Evolutionary conservation across 2,113 vertebrate species (phyloP).

Genomic region (Carlito syrichta): DNA sequence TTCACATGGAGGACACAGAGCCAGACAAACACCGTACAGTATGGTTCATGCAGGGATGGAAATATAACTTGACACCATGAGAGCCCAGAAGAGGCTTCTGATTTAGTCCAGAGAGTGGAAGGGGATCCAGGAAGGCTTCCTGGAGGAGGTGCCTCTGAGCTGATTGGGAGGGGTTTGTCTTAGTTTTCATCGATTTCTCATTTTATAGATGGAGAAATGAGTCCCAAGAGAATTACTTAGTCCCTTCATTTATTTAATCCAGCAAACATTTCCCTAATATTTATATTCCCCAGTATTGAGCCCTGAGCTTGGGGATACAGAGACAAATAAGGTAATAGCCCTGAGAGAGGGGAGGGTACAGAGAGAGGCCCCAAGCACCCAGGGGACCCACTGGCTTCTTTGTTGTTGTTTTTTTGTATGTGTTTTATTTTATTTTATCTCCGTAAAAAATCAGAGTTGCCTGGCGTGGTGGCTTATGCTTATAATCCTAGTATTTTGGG

Average conservation of each 20-base stretch:
- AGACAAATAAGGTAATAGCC: neutral
- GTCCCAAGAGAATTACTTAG: neutral
- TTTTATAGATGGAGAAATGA: neutral
- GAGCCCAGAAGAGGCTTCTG: neutral
- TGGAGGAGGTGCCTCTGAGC: neutral
- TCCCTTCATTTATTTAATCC: neutral
- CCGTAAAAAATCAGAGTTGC: neutral
- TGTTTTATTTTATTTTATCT: neutral
- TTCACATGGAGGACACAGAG: neutral
- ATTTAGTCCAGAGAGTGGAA: neutral
- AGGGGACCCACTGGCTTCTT: neutral
- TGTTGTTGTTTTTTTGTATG: neutral
- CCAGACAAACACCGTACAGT: neutral
- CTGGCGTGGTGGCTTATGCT: rapidly evolving
- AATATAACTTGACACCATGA: neutral
- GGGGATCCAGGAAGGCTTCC: neutral
- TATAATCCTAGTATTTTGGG: neutral
- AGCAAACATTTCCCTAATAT: neutral
- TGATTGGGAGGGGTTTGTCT: neutral
- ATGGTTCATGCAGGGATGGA: neutral
- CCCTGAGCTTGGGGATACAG: neutral
- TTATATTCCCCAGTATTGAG: neutral
- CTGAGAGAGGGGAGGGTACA: neutral
- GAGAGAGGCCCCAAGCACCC: neutral
- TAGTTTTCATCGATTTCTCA: neutral